These are phyloP conservation scores for Laodelphax striatellus DNA, from an alignment of 1,140 invertebrate species.

Conservation along the genomic window DNA sequence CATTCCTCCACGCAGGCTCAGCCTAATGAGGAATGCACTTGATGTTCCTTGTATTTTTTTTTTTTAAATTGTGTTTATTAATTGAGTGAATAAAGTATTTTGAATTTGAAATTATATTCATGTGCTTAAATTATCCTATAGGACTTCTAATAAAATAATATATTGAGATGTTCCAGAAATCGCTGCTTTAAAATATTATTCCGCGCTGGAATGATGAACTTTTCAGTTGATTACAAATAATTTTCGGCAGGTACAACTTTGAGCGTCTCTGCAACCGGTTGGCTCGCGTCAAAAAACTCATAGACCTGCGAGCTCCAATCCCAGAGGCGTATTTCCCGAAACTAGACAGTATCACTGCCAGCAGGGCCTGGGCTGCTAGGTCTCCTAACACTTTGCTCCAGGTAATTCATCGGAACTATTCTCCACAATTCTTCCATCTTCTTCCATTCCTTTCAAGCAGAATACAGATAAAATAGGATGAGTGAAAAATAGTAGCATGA, in stretches of 20 bases:
- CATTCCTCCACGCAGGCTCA: too few relatives aligned
- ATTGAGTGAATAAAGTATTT: too few relatives aligned
- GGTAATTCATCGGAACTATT: slow-evolving; percentile 11
- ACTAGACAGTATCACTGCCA: slow-evolving; percentile 50
- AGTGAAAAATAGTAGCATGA: too few relatives aligned
- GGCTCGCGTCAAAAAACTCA: slow-evolving; percentile 41
- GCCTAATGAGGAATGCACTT: too few relatives aligned
- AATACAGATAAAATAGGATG: too few relatives aligned
- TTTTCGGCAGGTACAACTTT: slow-evolving; percentile 47
- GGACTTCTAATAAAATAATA: too few relatives aligned
- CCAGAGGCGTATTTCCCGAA: slow-evolving; percentile 60
- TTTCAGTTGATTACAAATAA: not conserved
- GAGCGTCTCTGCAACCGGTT: slow-evolving; percentile 53
- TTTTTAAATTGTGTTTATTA: too few relatives aligned
- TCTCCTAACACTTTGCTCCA: slow-evolving; percentile 41
- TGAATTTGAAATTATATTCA: too few relatives aligned
- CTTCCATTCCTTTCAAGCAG: not conserved
- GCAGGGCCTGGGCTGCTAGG: slow-evolving; percentile 48
- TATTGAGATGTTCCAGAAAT: too few relatives aligned
- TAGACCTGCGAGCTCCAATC: slow-evolving; percentile 48
- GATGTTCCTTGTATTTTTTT: too few relatives aligned
- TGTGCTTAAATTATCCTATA: too few relatives aligned
- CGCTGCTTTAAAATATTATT: not conserved
- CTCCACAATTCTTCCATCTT: not conserved
- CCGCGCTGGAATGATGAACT: not conserved